A percentile compares a stretch with the other conserved stretches of the same genome.
phyloP scores from a whole-genome alignment of 2,888 invertebrate species.

The Cremastinae sp. region DNA sequence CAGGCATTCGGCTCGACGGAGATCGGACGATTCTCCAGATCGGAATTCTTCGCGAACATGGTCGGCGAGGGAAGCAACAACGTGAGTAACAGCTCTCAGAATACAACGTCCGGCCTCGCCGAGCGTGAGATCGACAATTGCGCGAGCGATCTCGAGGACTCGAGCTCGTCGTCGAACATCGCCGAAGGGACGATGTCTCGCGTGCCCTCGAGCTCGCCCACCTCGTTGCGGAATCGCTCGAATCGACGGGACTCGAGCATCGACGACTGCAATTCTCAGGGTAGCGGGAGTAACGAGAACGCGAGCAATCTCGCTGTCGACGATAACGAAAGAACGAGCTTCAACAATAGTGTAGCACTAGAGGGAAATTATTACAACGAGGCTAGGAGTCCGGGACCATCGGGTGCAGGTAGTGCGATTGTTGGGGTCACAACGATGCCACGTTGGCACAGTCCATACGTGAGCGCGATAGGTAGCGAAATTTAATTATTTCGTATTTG shows the following conservation, averaged over 20 bases:
- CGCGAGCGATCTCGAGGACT: not conserved
- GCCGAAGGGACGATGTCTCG: not conserved
- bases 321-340: conserved; percentile 37
- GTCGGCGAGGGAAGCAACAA: conserved; percentile 79
- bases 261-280: conserved; percentile 47
- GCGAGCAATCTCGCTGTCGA: conserved; percentile 29
- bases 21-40: conserved; percentile 89
- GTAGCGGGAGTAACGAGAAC: conserved; percentile 30
- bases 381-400: conserved; percentile 64
- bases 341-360: conserved; percentile 38
- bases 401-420: conserved; percentile 33
- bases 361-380: conserved; percentile 67
- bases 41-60: conserved; percentile 85
- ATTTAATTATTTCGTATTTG: conserved; percentile 72
- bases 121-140: conserved; percentile 26
- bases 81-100: conserved; percentile 72
- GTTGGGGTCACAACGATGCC: conserved; percentile 66
- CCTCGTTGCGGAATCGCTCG: conserved; percentile 28
- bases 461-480: conserved; percentile 77
- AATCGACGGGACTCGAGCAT: conserved; percentile 32
- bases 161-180: conserved; percentile 1
- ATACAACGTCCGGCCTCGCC: conserved; percentile 21
- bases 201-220: not conserved
- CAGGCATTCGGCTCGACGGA: conserved; percentile 93
- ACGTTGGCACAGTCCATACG: conserved; percentile 78